phyloP scores from a whole-genome alignment of 2,113 vertebrate species.

The Toxotes chatareus region DNA sequence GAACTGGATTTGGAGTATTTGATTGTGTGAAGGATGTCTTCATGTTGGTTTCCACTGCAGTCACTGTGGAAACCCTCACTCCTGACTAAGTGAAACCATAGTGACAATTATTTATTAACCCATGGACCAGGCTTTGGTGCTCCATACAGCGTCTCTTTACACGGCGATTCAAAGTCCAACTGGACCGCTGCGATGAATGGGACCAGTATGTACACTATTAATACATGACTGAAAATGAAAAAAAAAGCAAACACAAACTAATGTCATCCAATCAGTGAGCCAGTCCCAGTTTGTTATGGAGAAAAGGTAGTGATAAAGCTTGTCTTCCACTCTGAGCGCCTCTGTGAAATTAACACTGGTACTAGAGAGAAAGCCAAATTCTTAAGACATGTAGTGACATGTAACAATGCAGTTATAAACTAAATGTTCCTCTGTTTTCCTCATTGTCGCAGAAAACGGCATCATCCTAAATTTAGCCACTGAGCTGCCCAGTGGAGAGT shows the following conservation, averaged over 20 bases:
- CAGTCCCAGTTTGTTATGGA: neutral
- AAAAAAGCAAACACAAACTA: too few relatives aligned
- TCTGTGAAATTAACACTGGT: neutral
- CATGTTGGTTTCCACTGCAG: too few relatives aligned
- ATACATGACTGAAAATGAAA: neutral
- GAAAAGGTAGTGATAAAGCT: neutral
- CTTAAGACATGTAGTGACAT: too few relatives aligned
- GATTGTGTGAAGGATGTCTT: too few relatives aligned
- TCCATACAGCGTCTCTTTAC: conserved; percentile 83
- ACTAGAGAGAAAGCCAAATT: too few relatives aligned
- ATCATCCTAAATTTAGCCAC: conserved; percentile 77
- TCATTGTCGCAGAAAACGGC: conserved; percentile 65
- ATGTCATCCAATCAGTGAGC: neutral
- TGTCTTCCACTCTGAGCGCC: neutral
- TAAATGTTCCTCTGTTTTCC: neutral
- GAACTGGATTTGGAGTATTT: too few relatives aligned
- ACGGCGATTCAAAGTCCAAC: conserved; percentile 77
- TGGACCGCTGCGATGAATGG: conserved; percentile 82
- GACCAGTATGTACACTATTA: conserved; percentile 76
- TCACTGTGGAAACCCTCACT: too few relatives aligned
- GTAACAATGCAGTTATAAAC: neutral
- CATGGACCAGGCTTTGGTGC: conserved; percentile 82
- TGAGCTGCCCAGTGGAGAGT: conserved; percentile 74
- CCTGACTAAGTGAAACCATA: too few relatives aligned
- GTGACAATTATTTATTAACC: too few relatives aligned